phyloP scores from a whole-genome alignment of 2,797 vertebrate species.

The Phataginus tricuspis region DNA sequence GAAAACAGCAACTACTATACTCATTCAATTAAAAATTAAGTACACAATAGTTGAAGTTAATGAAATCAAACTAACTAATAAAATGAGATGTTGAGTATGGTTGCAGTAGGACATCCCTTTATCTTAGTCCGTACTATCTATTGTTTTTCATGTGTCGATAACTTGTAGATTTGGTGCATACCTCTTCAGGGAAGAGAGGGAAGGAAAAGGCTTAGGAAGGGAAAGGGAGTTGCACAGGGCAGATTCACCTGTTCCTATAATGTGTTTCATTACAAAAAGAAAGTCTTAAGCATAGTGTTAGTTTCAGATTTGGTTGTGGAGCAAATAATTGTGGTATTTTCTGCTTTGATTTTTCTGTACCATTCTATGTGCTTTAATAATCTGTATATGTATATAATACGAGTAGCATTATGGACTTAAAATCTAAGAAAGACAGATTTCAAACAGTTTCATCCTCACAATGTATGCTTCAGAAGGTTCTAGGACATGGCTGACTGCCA shows the following conservation, averaged over 20 bases:
- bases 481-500: not conserved
- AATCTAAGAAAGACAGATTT: not conserved
- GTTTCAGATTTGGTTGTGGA: not conserved
- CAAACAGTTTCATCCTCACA: not conserved
- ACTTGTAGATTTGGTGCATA: not conserved
- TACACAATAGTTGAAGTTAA: not conserved
- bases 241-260: not conserved
- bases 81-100: not conserved
- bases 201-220: not conserved
- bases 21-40: not conserved
- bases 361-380: not conserved
- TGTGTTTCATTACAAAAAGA: not conserved
- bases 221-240: not conserved
- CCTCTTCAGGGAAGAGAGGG: not conserved
- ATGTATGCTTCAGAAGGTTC: not conserved
- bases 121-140: not conserved
- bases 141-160: not conserved
- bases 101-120: not conserved
- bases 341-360: not conserved
- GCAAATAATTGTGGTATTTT: not conserved
- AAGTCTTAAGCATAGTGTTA: not conserved
- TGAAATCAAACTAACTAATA: not conserved
- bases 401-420: not conserved
- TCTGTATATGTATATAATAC: not conserved
- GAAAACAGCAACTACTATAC: not conserved